Evolutionary conservation across 2,888 invertebrate species (phyloP).

Genomic region (Schizotus pectinicornis): DNA sequence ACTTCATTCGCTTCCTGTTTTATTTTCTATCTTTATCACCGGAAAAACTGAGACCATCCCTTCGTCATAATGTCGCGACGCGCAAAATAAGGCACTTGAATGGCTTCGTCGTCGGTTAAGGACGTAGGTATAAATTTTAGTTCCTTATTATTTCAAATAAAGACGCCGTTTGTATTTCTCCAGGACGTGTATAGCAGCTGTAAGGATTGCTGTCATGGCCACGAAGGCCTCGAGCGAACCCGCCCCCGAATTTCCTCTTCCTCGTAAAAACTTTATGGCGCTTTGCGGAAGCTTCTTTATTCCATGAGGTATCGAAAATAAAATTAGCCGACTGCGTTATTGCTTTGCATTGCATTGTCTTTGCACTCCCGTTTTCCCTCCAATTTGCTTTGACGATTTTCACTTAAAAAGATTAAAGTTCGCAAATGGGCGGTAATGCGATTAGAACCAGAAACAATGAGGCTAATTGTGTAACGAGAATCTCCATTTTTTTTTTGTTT

Average conservation of each 20-base stretch:
- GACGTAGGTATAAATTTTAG: constrained; percentile 6
- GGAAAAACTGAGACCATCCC: no score
- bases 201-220: constrained; percentile 11
- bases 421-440: no score
- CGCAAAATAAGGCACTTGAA: constrained; percentile 8
- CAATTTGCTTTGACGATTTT: no score
- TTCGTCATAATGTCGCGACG: constrained; percentile 2
- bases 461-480: no score
- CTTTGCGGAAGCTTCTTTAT: constrained; percentile 3
- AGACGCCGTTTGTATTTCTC: constrained; percentile 2
- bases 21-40: no score
- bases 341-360: background rate
- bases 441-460: no score
- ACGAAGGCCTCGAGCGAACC: constrained; percentile 2
- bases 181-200: constrained; percentile 1
- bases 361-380: no score
- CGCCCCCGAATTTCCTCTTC: background rate
- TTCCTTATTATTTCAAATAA: constrained; percentile 5
- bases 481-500: no score
- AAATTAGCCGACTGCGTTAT: constrained; percentile 1
- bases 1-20: background rate
- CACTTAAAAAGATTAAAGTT: no score
- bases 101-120: background rate
- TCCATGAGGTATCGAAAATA: constrained; percentile 4
- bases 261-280: constrained; percentile 1